Base-by-base conservation (phyloP, 2,113 vertebrate species). In the Hydropotes inermis region DNA sequence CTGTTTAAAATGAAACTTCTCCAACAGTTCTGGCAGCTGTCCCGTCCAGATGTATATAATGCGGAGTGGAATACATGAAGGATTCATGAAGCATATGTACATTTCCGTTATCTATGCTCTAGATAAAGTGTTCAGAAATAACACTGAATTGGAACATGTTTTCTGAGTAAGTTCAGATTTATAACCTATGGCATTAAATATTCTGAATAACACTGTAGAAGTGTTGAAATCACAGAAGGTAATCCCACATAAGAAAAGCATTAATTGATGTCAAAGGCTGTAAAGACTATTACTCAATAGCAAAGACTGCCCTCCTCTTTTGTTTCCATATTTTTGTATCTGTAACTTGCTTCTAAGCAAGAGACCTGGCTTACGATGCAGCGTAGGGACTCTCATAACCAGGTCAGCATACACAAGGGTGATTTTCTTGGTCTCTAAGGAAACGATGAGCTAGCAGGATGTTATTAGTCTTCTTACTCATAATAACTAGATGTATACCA, bases 351-450 rank as follows among this genome's bases (percentile, higher is more conserved):
- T 96, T 91, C 89, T 82, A 96, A 74, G 78, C 30, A 96, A 78
- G 84, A 93, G 78, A 60, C 39, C 58, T 95, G 78, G 57, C 45
- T 96, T 95, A 43, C 64, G 15, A 79, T n/a, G 89, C 28, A 94
- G 89, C 97, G 13, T 4, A 89, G 97, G 93, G 98, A 97, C 86
- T 93, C 93, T 45, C 91, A 98, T 14, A 95, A 85, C 10, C 83
- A 97, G 98, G 93, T 98, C 98, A 97, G 88, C 30, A 96, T 74
- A 67, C 97, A 97, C 96, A 74, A 54, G 95, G 91, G 97, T 94
- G 94, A 83, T 61, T 97, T 98, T 96, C 90, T 88, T 50, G 64
- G 70, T 58, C 94, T 87, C 93, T 89, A 95, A 79, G 94, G 94
- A 97, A 98, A 96, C 36, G 15, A 43, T 95, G 94, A 97, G 89